Evolutionary conservation across 2,888 invertebrate genomes (phyloP), one percentile per base, ranked within the genome.

Genomic region (Hartigia nigra): DNA sequence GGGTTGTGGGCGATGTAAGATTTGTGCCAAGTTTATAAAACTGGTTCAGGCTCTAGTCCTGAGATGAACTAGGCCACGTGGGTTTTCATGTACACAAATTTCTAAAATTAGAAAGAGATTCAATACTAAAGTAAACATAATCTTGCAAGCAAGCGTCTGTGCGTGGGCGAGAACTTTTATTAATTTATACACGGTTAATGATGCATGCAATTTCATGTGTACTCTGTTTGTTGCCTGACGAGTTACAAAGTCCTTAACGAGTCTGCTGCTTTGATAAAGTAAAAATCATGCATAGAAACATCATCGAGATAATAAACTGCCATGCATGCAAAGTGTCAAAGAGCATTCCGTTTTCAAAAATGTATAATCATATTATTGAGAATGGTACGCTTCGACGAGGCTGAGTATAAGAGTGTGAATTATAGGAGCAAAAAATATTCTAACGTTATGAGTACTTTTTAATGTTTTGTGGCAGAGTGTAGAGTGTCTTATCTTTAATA

Each of bases 141-240:
- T 83, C 39, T 78, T 76, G 76, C 79, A 81, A 75, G 74, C 75
- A 78, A 72, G 14, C 72, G 2, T 55, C 23, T 55, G 14, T 55
- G 5, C 55, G 55, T 55, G 55, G 23, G 55, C 23, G 55, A 23
- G 23, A 23, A 55, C 23, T 23, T 23, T 23, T 23, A 55, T 23
- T 55, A 55, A 9, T 55, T 23, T 55, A 9, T 9, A 23, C 55
- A 5, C 55, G 55, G 5, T 23, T 23, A 14, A 55, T 23, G 14
- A 55, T 23, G 9, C 9, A 55, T 9, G 55, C 55, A 9, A 55
- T 55, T 55, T 23, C 9, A 23, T 55, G 23, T 55, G 23, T 23
- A 23, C 23, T 55, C 9, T 55, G 23, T 23, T 55, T 9, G 9
- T 9, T 9, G 55, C 0, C 9, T 55, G 23, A 23, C 23, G 55